Evolutionary conservation across 2,888 invertebrate genomes (phyloP).

Genomic region (Julus scanicus): DNA sequence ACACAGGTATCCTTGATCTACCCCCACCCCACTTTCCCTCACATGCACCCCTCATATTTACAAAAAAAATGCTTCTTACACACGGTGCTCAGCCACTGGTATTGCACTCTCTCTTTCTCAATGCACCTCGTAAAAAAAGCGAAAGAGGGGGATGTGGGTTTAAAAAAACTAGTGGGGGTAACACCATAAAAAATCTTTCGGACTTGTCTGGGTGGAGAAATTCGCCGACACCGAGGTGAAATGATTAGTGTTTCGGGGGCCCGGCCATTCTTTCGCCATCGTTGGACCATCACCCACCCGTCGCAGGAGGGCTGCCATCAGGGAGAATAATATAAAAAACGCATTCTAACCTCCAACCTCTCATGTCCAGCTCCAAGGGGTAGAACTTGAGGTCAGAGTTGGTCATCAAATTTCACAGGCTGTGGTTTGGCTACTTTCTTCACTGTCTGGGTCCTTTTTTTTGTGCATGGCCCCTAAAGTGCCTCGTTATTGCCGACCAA

Average conservation of each 20-base stretch:
- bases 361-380: slow-evolving; percentile 32
- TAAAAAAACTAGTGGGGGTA: slow-evolving; percentile 10
- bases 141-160: slow-evolving; percentile 16
- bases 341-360: slow-evolving; percentile 13
- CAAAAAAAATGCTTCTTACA: slow-evolving; percentile 18
- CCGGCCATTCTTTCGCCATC: slow-evolving; percentile 32
- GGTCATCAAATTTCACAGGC: slow-evolving; percentile 50
- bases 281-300: slow-evolving; percentile 23
- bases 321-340: not conserved
- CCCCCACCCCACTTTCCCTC: slow-evolving; percentile 22
- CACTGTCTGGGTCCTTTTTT: slow-evolving; percentile 19
- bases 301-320: not conserved
- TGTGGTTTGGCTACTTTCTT: slow-evolving; percentile 48
- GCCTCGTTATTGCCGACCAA: not conserved
- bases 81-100: slow-evolving; percentile 41
- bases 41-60: not conserved
- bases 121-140: slow-evolving; percentile 22
- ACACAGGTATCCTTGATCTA: not conserved
- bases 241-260: slow-evolving; percentile 46
- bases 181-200: slow-evolving; percentile 6
- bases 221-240: slow-evolving; percentile 48
- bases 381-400: slow-evolving; percentile 34
- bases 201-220: slow-evolving; percentile 45
- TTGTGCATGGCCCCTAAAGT: not conserved
- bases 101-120: slow-evolving; percentile 48